Percentiles rank a stretch among this genome's conserved stretches.
These are phyloP conservation scores for Tubulanus polymorphus DNA, from an alignment of 2,888 invertebrate species.

Conservation along the genomic window DNA sequence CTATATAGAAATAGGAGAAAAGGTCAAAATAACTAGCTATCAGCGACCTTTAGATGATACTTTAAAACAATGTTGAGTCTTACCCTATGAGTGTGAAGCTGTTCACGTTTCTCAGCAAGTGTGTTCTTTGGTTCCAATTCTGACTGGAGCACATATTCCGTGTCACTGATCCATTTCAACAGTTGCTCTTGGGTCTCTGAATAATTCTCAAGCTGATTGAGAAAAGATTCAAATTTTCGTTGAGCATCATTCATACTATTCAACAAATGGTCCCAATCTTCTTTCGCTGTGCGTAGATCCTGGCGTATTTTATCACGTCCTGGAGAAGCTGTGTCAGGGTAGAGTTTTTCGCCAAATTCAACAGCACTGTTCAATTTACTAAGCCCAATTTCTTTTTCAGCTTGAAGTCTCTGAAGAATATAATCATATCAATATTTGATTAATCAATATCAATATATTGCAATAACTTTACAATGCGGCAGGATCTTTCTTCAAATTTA, in stretches of 20 bases:
- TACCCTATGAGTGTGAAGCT: conserved; percentile 75
- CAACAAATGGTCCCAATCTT: conserved; percentile 55
- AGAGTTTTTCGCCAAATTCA: conserved; percentile 83
- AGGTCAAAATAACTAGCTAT: too few species aligned
- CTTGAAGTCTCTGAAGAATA: conserved; percentile 68
- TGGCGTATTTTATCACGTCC: conserved; percentile 80
- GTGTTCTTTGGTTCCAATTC: conserved; percentile 83
- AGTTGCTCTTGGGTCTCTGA: conserved; percentile 79
- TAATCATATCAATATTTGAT: not conserved
- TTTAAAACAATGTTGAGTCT: conserved; percentile 5
- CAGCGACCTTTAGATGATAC: too few species aligned
- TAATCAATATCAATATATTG: not conserved
- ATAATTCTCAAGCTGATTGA: conserved; percentile 88
- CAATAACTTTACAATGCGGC: not conserved
- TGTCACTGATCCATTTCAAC: conserved; percentile 70
- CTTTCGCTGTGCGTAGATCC: conserved; percentile 59
- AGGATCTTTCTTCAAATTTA: conserved; percentile 52
- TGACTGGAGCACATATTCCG: conserved; percentile 69
- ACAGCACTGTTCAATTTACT: conserved; percentile 76
- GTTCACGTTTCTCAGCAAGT: conserved; percentile 83
- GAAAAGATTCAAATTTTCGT: conserved; percentile 76
- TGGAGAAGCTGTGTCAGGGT: conserved; percentile 77
- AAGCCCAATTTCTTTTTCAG: conserved; percentile 72
- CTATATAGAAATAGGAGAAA: too few species aligned
- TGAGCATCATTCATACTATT: conserved; percentile 74